Evolutionary conservation across 2,113 vertebrate species (phyloP), one percentile per base, ranked within the genome.

Genomic region (Atractosteus spatula): DNA sequence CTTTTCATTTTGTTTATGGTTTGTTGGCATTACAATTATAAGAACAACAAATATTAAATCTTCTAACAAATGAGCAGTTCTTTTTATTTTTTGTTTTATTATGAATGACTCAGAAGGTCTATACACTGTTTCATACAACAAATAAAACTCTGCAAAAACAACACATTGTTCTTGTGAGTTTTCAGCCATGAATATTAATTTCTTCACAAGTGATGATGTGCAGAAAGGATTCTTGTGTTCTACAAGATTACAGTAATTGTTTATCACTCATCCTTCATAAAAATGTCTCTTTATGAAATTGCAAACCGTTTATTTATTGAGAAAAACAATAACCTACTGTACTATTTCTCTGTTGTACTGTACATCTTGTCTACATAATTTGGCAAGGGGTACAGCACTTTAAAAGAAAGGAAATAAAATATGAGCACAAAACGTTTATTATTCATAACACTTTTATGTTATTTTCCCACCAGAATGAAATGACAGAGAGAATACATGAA

Each of bases 1-100:
- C 17, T 44, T 57, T 59, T 41, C 47, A 57, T 8, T 44, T 57
- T 61, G 64, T 29, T 67, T 70, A 59, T 62, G 13, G 56, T 67
- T 51, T 41, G 51, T 8, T 59, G 43, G 41, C 42, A 51, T 5
- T 54, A 16, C 43, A 61, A 8, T 66, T 61, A 67, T 57, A 59
- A 59, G 41, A n/a, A 56, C 68, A 75, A 7, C 42, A 16, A 55
- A 13, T 10, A 10, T 51, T 55, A 43, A 29, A 8, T 67, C 45
- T n/a, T 8, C 6, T 66, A 47, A 61, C 62, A 42, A 51, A 51
- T 51, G 47, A 5, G 3, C 41, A 59, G 45, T 54, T 71, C 61
- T 12, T 62, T 67, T 67, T 61, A 43, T 66, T 67, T 51, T 51
- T 51, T 29, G 16, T 63, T 41, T 43, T 16, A 12, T 41, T 41